Base-by-base conservation (phyloP, 2,888 invertebrate species). In the Acronicta leporina region DNA sequence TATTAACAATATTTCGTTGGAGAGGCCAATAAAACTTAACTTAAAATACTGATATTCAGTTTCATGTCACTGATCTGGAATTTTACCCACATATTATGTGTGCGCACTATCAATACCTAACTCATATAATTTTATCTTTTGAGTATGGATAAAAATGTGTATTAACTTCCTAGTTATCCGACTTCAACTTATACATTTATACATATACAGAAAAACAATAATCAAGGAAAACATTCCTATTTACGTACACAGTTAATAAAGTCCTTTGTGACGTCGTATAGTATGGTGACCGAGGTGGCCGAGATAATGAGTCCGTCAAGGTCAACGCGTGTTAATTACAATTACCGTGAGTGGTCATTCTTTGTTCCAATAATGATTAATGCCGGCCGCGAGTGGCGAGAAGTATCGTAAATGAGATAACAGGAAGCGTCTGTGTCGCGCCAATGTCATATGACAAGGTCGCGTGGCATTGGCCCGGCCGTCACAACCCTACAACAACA, bases 321-420 rank as follows among this genome's bases (percentile, higher is more conserved):
- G 87, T 77, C 85, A 84, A 87, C 87, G 89, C 91, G 92, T 91
- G 92, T 89, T 94, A 92, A 94, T 94, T 93, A 91, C 90, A 89
- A 93, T 92, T 92, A 91, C 92, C 90, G 91, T 89, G 92, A 93
- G 93, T 94, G 94, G 92, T 92, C 93, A 93, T 91, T 94, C 94
- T 94, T 94, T 94, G 94, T 94, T 94, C 89, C 91, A 92, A 90
- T 92, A 92, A 88, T 92, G 92, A 94, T 92, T 90, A 94, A 92
- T 90, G 90, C 91, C 87, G 86, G 85, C 81, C 88, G 91, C 88
- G 86, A 89, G 86, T 84, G 88, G 83, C 88, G 89, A 87, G 86
- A 87, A 91, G 86, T 89, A 90, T 90, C 88, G 87, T 86, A 86
- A 87, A 87, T 88, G 91, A 92, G 94, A 93, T 92, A 93, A 91